These are phyloP conservation scores for Hylia prasina DNA, from an alignment of 2,113 vertebrate species.

Conservation along the genomic window DNA sequence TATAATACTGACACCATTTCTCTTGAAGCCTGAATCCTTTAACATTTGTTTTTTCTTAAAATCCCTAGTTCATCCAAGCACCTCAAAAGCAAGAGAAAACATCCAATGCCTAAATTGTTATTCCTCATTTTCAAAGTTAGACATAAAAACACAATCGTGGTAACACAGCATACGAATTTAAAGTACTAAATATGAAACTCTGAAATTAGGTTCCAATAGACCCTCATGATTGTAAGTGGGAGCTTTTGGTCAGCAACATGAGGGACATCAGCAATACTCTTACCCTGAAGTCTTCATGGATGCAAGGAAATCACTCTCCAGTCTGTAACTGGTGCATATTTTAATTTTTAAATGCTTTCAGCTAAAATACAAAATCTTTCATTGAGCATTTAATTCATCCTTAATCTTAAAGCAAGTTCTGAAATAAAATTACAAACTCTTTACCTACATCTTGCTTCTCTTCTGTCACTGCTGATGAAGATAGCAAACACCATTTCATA, in stretches of 20 bases:
- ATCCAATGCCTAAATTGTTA: not conserved
- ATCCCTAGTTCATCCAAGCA: not conserved
- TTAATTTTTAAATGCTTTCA: not conserved
- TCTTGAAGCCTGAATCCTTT: not conserved
- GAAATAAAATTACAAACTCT: not conserved
- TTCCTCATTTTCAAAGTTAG: not conserved
- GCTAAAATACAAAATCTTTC: not conserved
- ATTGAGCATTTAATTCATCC: not conserved
- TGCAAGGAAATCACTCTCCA: not conserved
- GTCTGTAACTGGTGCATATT: not conserved
- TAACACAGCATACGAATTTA: not conserved
- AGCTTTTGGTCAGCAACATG: not conserved
- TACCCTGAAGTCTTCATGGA: not conserved
- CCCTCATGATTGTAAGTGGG: not conserved
- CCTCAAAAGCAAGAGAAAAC: not conserved
- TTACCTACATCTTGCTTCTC: not conserved
- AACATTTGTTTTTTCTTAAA: not conserved
- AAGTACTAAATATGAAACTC: not conserved
- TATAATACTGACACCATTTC: not conserved
- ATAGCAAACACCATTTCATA: not conserved
- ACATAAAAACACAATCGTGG: not conserved
- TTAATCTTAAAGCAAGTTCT: not conserved
- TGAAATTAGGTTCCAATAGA: not conserved
- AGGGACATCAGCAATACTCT: not conserved
- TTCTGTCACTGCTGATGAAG: not conserved